Conservation (phyloP, 2,888 invertebrate species). For the Cerastoderma edule region DNA sequence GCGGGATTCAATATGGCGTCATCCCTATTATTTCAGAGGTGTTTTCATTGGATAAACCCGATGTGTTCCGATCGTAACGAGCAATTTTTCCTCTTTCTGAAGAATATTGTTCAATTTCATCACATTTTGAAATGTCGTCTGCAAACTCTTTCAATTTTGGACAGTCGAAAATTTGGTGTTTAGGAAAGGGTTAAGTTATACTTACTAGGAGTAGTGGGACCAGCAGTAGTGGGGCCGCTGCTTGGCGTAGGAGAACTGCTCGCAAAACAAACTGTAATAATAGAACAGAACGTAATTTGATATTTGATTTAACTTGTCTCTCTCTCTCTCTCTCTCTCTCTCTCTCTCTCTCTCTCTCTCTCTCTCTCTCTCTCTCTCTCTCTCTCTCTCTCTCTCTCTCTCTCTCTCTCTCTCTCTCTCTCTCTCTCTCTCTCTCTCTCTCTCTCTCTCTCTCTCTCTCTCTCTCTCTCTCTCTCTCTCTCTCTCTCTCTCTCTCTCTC, state of each 20-base stretch:
- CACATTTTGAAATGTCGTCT: not conserved
- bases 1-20: too few species aligned
- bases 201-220: not conserved
- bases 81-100: too few species aligned
- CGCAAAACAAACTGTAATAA: not conserved
- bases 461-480: not conserved
- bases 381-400: conserved; percentile 1
- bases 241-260: not conserved
- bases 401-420: conserved; percentile 1
- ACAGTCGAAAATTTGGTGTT: not conserved
- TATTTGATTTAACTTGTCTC: not conserved
- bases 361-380: not conserved
- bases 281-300: not conserved
- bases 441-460: not conserved
- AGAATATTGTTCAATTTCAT: not conserved
- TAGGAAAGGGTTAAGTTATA: not conserved
- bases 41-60: too few species aligned
- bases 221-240: not conserved
- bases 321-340: not conserved
- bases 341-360: not conserved
- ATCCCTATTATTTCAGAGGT: too few species aligned
- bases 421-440: not conserved
- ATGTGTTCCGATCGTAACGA: too few species aligned
- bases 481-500: not conserved
- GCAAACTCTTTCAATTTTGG: not conserved